Evolutionary conservation across 2,888 invertebrate genomes (phyloP), one percentile per base, ranked within the genome.

Genomic region (Pocota personata): DNA sequence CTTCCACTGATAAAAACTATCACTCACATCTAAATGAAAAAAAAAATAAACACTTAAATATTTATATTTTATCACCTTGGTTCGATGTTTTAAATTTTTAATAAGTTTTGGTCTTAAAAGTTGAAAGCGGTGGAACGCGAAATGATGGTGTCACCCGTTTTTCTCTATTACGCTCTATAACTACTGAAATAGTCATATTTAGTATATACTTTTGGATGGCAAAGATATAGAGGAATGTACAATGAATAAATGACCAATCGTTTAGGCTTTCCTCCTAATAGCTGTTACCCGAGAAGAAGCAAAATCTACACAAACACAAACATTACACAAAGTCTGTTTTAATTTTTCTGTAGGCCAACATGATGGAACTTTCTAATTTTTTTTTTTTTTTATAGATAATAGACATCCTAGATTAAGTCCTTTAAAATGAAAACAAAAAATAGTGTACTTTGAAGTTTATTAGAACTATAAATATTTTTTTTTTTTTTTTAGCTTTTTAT

Each of bases 361-460:
- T 71, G 76, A 82, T 72, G 58, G 46, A 86, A 86, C 76, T 80
- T 80, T 78, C 57, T 76, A 57, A 66, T 67, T 82, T 24, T 66
- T 72, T 82, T 75, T n/a, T n/a, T n/a, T 84, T 79, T 84, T 80
- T 86, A 76, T 86, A 86, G 80, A 82, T 82, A 86, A 86, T 86
- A 86, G 86, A 77, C 72, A 86, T 82, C 82, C 58, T 86, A 86
- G 86, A 82, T 76, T 86, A 86, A 86, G 86, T 86, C 86, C 86
- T 86, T 82, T 14, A 66, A 77, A 86, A 82, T 76, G 76, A 80
- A 82, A 86, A 80, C 40, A 79, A 71, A 24, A 60, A 66, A 72
- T n/a, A n/a, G n/a, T n/a, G n/a, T n/a, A n/a, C n/a, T n/a, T n/a
- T n/a, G n/a, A n/a, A n/a, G n/a, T n/a, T n/a, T n/a, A n/a, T n/a